These are phyloP conservation scores for Cataglyphis livida DNA, from an alignment of 2,888 invertebrate genomes.

Conservation along the genomic window DNA sequence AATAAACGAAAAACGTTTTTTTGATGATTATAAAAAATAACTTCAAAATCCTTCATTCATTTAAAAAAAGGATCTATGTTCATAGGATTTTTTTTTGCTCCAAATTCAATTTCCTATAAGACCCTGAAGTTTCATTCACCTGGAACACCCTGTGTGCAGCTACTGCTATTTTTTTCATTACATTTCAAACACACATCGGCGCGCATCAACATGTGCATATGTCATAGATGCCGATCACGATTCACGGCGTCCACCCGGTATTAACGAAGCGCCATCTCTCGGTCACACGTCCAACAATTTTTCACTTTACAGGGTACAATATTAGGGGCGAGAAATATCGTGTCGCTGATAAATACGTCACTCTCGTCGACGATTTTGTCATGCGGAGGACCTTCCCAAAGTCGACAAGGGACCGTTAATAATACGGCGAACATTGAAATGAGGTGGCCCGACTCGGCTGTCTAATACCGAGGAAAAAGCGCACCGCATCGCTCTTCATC, in stretches of 20 bases:
- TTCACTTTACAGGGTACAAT: constrained; percentile 10
- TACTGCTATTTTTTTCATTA: background rate
- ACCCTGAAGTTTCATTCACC: too few relatives aligned
- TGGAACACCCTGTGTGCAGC: too few relatives aligned
- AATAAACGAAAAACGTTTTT: too few relatives aligned
- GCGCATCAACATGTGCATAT: background rate
- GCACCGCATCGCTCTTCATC: constrained; percentile 33
- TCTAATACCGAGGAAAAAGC: constrained; percentile 50
- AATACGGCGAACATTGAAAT: constrained; percentile 49
- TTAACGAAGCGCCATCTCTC: constrained; percentile 17
- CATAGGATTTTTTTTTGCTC: too few relatives aligned
- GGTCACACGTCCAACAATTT: constrained; percentile 16
- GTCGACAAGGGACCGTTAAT: constrained; percentile 48
- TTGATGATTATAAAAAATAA: too few relatives aligned
- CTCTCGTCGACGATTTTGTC: constrained; percentile 34
- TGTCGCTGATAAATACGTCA: constrained; percentile 28
- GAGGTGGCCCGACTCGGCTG: constrained; percentile 33
- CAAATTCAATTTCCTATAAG: too few relatives aligned
- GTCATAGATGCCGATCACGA: background rate
- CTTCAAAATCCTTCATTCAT: too few relatives aligned
- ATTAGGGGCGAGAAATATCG: background rate
- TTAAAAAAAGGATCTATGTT: too few relatives aligned
- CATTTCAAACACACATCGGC: background rate
- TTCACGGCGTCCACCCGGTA: background rate
- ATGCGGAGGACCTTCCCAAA: background rate